A percentile compares a stretch with the other conserved stretches of the same genome.
These are phyloP conservation scores for Caenorhabditis sulstoni DNA, from an alignment of 2,888 invertebrate genomes.

Conservation along the genomic window DNA sequence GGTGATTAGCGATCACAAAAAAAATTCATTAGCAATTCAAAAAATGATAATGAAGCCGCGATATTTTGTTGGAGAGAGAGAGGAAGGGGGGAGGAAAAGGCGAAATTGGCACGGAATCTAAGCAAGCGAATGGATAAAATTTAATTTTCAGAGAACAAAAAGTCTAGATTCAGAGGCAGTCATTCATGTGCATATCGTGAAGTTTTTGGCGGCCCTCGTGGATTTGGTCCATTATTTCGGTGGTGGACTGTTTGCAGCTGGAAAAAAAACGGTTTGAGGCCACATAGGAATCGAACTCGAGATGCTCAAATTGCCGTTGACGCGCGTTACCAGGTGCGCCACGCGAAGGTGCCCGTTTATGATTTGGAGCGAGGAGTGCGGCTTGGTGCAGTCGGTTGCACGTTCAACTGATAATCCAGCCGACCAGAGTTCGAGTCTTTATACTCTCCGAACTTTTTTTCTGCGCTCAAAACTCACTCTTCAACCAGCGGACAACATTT, in stretches of 20 bases:
- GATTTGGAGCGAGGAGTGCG: too few relatives aligned
- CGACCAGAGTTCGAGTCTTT: too few relatives aligned
- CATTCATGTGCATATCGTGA: conserved; percentile 57
- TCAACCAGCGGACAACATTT: conserved; percentile 65
- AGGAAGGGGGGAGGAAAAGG: too few relatives aligned
- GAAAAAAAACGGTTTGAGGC: conserved; percentile 16
- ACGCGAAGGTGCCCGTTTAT: not conserved
- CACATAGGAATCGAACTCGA: too few relatives aligned
- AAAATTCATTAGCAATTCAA: too few relatives aligned
- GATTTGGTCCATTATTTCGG: conserved; percentile 68
- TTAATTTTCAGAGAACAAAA: not conserved
- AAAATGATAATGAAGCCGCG: too few relatives aligned
- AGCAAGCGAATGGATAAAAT: not conserved
- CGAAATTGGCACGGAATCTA: conserved; percentile 11
- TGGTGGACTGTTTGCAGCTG: conserved; percentile 65
- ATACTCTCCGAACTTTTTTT: not conserved
- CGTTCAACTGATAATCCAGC: too few relatives aligned
- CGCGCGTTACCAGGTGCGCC: not conserved
- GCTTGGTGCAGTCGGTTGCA: too few relatives aligned
- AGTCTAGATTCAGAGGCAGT: conserved; percentile 20
- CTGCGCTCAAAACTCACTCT: conserved; percentile 48
- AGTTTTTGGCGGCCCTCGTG: conserved; percentile 61
- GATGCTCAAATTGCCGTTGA: not conserved
- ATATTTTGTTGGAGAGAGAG: too few relatives aligned
- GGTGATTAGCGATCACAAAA: too few relatives aligned